Evolutionary conservation across 92 coral and sea anemone genomes (phyloP), one percentile per base, ranked within the genome.

Genomic region (Chrysogorgia sp.): DNA sequence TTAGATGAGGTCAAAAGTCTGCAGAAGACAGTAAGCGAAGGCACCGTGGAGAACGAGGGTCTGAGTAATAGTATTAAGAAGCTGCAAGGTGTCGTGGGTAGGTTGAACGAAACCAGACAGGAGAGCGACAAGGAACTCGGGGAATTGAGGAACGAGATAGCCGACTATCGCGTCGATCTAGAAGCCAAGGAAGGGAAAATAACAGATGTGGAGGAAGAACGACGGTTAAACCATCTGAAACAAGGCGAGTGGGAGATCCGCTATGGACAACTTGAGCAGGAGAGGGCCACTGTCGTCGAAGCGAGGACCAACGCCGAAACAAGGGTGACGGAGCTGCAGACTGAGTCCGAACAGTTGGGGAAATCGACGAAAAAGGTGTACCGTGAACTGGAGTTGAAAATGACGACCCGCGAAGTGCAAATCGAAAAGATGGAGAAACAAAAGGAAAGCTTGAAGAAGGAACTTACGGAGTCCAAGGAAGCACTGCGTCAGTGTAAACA

Each of bases 361-460:
- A 87, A 87, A 47, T 77, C 84, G 33, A 84, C 66, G 1, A 91
- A 80, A 58, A 92, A 89, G 50, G 98, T 91, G 25, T 77, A 87
- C 31, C 92, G 87, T 9, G 78, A 93, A 2, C 80, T 67, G 58
- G 86, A 88, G 50, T 62, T 91, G 74, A 94, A 85, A 75, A 87
- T 94, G 28, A 79, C 91, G 34, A 94, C 82, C 83, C 78, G 88
- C 31, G 98, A 94, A 74, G 82, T 91, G 10, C 97, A 94, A 58
- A 88, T 90, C 28, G 94, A 94, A 59, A 85, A 75, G 35, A 82
- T 87, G 53, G 61, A 91, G 40, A 94, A 94, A 34, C 97, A 91
- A 53, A 86, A 92, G 26, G 97, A 94, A 58, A 77, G 90, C 31
- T 76, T 93, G 48, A 75, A 90, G 52, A 83, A 82, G 29, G 91